phyloP scores from a whole-genome alignment of 2,888 invertebrate genomes.

The Polydrusus pterygomalis region DNA sequence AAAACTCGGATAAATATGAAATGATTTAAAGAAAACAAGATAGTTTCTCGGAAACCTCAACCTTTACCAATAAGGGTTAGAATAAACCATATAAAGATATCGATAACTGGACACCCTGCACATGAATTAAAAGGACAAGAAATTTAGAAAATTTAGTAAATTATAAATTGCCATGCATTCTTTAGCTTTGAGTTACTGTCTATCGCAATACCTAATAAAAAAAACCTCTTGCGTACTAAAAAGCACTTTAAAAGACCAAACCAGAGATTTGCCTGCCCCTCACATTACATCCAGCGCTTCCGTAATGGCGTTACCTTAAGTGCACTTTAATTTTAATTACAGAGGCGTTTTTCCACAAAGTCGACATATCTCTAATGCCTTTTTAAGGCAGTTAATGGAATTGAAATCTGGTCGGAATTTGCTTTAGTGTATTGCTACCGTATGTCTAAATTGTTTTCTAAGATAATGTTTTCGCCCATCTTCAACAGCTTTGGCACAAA shows the following conservation, averaged over 20 bases:
- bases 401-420: conserved; percentile 2
- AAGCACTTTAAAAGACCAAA: conserved; percentile 35
- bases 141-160: too few species aligned
- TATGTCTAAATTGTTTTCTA: too few species aligned
- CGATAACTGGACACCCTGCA: background rate
- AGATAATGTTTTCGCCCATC: too few species aligned
- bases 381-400: conserved; percentile 20
- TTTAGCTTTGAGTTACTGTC: background rate
- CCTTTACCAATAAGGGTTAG: background rate
- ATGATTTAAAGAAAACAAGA: too few species aligned
- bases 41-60: too few species aligned
- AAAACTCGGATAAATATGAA: too few species aligned
- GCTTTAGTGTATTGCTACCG: background rate
- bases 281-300: conserved; percentile 21
- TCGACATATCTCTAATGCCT: conserved; percentile 22
- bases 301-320: conserved; percentile 41
- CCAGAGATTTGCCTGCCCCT: conserved; percentile 28
- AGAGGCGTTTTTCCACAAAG: conserved; percentile 22
- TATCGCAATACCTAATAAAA: background rate
- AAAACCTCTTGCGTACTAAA: conserved; percentile 15
- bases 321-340: conserved; percentile 45
- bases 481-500: too few species aligned
- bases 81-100: background rate
- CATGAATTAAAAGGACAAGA: background rate
- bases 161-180: too few species aligned